Conservation (phyloP, 2,113 vertebrate species). For the Cryptotis parvus region DNA sequence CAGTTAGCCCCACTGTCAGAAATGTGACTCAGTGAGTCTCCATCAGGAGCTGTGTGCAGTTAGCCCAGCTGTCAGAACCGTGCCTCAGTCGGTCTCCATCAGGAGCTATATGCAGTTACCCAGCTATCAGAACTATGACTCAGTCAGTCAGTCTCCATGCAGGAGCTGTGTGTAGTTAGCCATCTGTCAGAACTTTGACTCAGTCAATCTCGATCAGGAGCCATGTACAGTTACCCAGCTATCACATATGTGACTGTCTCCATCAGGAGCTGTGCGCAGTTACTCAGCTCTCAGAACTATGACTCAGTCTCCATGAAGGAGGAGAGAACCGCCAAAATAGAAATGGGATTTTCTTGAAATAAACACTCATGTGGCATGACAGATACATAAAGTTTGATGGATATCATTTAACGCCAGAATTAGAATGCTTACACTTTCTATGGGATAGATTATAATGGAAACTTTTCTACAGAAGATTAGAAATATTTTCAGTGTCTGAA, state of each 20-base stretch:
- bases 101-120: slow-evolving; percentile 11
- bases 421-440: slow-evolving; percentile 11
- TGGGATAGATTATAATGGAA: background rate
- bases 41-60: too few relatives aligned
- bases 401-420: background rate
- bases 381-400: background rate
- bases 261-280: background rate
- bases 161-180: too few relatives aligned
- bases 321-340: background rate
- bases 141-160: background rate
- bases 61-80: too few relatives aligned
- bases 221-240: too few relatives aligned
- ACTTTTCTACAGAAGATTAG: slow-evolving; percentile 7
- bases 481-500: slow-evolving; percentile 1
- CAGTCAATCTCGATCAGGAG: too few relatives aligned
- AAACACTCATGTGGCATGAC: background rate
- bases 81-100: too few relatives aligned
- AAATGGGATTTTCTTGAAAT: background rate
- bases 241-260: too few relatives aligned
- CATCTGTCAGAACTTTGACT: too few relatives aligned
- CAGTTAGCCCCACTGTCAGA: too few relatives aligned
- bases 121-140: background rate
- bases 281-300: background rate
- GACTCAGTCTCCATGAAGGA: background rate
- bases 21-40: too few relatives aligned